These are phyloP conservation scores for Lucifuga dentata DNA, from an alignment of 2,113 vertebrate genomes.

Conservation along the genomic window DNA sequence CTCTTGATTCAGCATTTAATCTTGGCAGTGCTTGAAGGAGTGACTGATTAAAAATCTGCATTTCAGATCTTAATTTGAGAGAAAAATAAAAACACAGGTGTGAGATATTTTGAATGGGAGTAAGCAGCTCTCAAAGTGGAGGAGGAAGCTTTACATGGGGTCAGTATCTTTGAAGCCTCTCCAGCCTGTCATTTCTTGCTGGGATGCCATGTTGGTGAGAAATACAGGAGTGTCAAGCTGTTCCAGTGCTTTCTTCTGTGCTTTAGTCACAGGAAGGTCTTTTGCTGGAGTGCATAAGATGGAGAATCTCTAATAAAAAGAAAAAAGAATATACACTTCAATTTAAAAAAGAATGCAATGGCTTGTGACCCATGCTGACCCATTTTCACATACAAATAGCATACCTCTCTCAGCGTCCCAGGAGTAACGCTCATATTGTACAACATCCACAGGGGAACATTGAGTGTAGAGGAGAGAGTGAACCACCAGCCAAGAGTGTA, in stretches of 20 bases:
- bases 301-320: constrained; percentile 71
- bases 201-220: background rate
- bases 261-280: constrained; percentile 62
- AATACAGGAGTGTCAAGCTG: constrained; percentile 17
- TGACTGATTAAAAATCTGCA: no score
- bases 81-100: no score
- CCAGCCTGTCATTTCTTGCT: background rate
- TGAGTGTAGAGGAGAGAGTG: constrained; percentile 85
- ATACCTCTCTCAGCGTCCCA: constrained; percentile 79
- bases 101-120: background rate
- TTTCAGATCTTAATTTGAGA: no score
- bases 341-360: background rate
- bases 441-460: constrained; percentile 82
- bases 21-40: no score
- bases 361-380: background rate
- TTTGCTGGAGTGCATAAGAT: constrained; percentile 76
- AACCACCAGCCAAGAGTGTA: constrained; percentile 84
- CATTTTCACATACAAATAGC: background rate
- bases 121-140: background rate
- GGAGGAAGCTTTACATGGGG: background rate
- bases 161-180: constrained; percentile 4
- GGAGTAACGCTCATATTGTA: constrained; percentile 74
- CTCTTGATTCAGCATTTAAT: no score
- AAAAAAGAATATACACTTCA: background rate
- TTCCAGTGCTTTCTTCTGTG: constrained; percentile 56